Evolutionary conservation across 2,888 invertebrate genomes (phyloP), one percentile per base, ranked within the genome.

Genomic region (Cerceris rybyensis): DNA sequence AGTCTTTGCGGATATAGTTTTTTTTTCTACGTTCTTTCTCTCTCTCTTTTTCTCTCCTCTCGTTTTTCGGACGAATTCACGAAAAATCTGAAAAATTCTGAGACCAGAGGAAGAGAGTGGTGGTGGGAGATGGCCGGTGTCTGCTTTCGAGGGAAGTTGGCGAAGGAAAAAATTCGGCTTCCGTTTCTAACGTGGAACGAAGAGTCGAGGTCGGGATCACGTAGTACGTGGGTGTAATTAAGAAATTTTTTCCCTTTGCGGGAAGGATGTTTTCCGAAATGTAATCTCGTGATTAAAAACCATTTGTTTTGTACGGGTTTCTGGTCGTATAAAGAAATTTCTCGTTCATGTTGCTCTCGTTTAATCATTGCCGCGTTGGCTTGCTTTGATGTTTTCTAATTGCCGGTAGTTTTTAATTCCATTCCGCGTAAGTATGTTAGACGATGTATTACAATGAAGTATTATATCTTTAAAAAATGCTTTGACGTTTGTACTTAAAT

Each of bases 21-120:
- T 28, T 28, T 28, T 28, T 28, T 28, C 28, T 28, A n/a, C 28
- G 28, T 4, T 28, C 28, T 28, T 4, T 1, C 4, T 28, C 28
- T 28, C 28, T 4, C 28, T 28, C 28, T 28, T 28, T 28, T 28
- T 28, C 58, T 65, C 50, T 55, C 64, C 50, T 67, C 61, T 49
- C 17, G 17, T 64, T 67, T 59, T 28, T 58, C 41, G 63, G 70
- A 52, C 64, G 75, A 70, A 63, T 75, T 60, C 67, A 39, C 28
- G 49, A 66, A 75, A 75, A 73, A 70, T 67, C 55, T 49, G 78
- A 70, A 63, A 70, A 76, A 76, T 72, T 54, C 17, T 28, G n/a
- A 11, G 6, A 17, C 11, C 41, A 6, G 1, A 9, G 9, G 7
- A 46, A 39, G 59, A 14, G 52, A 13, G 17, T 8, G n/a, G 46